Conservation (phyloP, 2,113 vertebrate genomes). For the Scartelaos histophorus region DNA sequence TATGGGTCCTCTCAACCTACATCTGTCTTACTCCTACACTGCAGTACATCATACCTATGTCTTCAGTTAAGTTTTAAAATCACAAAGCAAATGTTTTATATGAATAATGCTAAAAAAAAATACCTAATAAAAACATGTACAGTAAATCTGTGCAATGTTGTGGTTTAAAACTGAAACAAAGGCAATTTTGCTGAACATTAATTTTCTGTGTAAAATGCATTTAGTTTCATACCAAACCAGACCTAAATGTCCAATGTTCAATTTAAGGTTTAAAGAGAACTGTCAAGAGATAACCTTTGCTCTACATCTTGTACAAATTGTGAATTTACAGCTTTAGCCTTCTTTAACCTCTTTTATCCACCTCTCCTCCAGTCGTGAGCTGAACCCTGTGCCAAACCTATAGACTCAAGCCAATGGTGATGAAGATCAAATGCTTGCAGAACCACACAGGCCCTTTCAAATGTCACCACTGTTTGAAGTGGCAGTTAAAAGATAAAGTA, state of each 20-base stretch:
- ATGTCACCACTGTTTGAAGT: conserved; percentile 77
- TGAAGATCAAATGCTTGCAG: conserved; percentile 68
- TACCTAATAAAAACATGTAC: no score
- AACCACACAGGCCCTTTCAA: conserved; percentile 71
- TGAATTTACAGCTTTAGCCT: conserved; percentile 23
- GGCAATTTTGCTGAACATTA: conserved; percentile 5
- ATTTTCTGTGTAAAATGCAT: conserved; percentile 21
- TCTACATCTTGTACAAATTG: conserved; percentile 19
- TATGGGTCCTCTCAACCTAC: conserved; percentile 7
- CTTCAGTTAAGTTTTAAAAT: not conserved
- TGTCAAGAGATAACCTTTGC: conserved; percentile 11
- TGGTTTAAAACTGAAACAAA: conserved; percentile 26
- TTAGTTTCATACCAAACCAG: no score
- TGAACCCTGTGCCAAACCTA: conserved; percentile 59
- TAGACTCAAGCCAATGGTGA: conserved; percentile 60
- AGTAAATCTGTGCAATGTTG: not conserved
- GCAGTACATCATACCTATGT: not conserved
- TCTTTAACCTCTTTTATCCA: conserved; percentile 21
- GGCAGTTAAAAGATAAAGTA: conserved; percentile 54
- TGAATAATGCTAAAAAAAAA: no score
- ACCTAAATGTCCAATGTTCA: no score
- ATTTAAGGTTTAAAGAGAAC: not conserved
- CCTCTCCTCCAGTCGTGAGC: conserved; percentile 47
- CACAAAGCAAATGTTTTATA: not conserved
- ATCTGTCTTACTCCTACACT: not conserved